Percentiles rank a stretch among this genome's conserved stretches.
Evolutionary conservation across 2,797 vertebrate genomes (phyloP).

Genomic region (Sebastiscus tertius): DNA sequence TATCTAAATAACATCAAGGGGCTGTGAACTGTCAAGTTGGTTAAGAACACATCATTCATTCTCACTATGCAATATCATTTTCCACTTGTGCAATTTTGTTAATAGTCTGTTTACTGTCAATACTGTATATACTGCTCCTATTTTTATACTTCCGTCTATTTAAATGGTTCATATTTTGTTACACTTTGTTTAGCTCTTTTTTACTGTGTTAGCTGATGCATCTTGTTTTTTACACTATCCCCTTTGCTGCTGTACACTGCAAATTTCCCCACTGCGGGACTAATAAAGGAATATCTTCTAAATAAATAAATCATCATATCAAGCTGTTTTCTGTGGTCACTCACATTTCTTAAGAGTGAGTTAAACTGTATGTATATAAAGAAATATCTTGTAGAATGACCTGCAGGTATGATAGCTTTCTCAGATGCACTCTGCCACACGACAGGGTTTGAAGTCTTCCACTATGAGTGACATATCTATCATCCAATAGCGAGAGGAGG

Average conservation of each 20-base stretch:
- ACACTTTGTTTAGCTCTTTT: too few relatives aligned
- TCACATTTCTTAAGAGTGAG: not conserved
- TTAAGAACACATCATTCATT: too few relatives aligned
- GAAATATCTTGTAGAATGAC: not conserved
- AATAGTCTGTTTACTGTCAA: too few relatives aligned
- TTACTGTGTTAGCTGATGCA: too few relatives aligned
- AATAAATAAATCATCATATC: not conserved
- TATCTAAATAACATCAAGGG: not conserved
- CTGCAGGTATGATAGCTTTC: not conserved
- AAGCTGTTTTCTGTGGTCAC: not conserved
- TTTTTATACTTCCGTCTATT: too few relatives aligned
- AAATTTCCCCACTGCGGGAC: rapidly evolving
- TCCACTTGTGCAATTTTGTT: too few relatives aligned
- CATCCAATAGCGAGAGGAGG: constrained; percentile 49
- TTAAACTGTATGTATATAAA: not conserved
- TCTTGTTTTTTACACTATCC: too few relatives aligned
- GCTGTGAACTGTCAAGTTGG: not conserved
- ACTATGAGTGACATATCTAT: constrained; percentile 28
- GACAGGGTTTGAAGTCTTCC: constrained; percentile 12
- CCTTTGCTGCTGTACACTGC: too few relatives aligned
- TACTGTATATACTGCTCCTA: too few relatives aligned
- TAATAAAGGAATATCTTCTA: too few relatives aligned
- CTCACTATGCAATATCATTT: too few relatives aligned
- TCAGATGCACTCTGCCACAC: constrained; percentile 14
- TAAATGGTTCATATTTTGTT: too few relatives aligned